Evolutionary conservation across 2,888 invertebrate genomes (phyloP).

Genomic region (Coenonympha glycerion): DNA sequence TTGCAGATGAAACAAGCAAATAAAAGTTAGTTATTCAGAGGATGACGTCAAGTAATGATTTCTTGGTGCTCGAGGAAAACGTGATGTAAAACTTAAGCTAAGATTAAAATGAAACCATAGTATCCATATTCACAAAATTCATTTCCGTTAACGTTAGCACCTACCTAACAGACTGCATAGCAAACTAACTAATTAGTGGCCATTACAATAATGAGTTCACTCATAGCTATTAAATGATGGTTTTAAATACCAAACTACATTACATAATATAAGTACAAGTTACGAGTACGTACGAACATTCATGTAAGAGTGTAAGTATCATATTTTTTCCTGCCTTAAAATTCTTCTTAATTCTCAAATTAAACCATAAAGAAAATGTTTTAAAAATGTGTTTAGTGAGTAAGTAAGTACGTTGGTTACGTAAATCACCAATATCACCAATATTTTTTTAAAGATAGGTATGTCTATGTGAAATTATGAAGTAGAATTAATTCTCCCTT

Average conservation of each 20-base stretch:
- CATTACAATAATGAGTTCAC: constrained; percentile 11
- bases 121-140: constrained; percentile 1
- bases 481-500: too few species aligned
- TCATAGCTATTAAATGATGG: constrained; percentile 1
- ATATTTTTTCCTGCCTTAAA: too few species aligned
- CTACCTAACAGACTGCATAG: not conserved
- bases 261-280: not conserved
- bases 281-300: too few species aligned
- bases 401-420: too few species aligned
- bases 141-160: not conserved
- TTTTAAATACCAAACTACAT: not conserved
- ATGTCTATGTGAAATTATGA: too few species aligned
- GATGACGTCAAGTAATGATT: constrained; percentile 29
- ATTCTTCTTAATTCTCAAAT: too few species aligned
- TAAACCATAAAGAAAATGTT: too few species aligned
- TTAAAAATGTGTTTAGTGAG: too few species aligned
- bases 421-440: too few species aligned
- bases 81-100: constrained; percentile 10
- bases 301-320: not conserved
- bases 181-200: constrained; percentile 14
- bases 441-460: too few species aligned
- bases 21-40: constrained; percentile 14
- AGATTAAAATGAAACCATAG: constrained; percentile 1
- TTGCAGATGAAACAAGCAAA: constrained; percentile 1
- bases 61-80: constrained; percentile 15